These are phyloP conservation scores for Pristionchus mayeri DNA, from an alignment of 2,888 invertebrate species.

Conservation along the genomic window DNA sequence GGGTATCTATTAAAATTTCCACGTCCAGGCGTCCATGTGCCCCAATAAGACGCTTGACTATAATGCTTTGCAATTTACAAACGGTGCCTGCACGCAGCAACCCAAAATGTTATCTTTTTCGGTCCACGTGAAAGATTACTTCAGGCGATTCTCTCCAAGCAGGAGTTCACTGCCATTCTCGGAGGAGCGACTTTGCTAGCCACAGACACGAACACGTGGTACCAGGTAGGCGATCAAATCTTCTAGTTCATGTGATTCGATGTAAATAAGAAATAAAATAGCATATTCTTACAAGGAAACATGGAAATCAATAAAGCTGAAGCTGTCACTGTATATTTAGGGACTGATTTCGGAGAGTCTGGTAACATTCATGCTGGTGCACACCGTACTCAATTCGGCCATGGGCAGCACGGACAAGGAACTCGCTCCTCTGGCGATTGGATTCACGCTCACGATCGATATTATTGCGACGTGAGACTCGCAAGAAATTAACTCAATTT, in stretches of 20 bases:
- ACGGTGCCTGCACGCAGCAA: too few relatives aligned
- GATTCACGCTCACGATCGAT: constrained; percentile 76
- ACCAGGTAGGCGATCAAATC: constrained; percentile 50
- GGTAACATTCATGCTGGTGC: constrained; percentile 69
- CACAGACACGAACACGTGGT: constrained; percentile 55
- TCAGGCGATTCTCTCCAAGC: constrained; percentile 56
- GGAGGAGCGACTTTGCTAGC: constrained; percentile 63
- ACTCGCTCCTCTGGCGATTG: constrained; percentile 77
- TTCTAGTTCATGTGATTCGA: too few relatives aligned
- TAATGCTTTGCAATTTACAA: too few relatives aligned
- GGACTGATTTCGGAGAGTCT: constrained; percentile 53
- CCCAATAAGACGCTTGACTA: too few relatives aligned
- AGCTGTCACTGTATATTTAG: constrained; percentile 42
- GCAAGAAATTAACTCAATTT: too few relatives aligned
- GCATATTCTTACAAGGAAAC: too few relatives aligned
- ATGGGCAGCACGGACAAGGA: constrained; percentile 69
- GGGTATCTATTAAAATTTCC: too few relatives aligned
- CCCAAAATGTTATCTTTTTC: too few relatives aligned
- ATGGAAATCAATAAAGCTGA: too few relatives aligned
- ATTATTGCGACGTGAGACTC: constrained; percentile 76
- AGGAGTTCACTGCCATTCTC: constrained; percentile 50
- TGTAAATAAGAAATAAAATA: too few relatives aligned
- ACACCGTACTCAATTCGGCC: constrained; percentile 73
- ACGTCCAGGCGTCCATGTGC: too few relatives aligned
- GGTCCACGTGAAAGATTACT: too few relatives aligned